These are phyloP conservation scores for Phthorimaea operculella DNA, from an alignment of 1,140 invertebrate species.

Conservation along the genomic window DNA sequence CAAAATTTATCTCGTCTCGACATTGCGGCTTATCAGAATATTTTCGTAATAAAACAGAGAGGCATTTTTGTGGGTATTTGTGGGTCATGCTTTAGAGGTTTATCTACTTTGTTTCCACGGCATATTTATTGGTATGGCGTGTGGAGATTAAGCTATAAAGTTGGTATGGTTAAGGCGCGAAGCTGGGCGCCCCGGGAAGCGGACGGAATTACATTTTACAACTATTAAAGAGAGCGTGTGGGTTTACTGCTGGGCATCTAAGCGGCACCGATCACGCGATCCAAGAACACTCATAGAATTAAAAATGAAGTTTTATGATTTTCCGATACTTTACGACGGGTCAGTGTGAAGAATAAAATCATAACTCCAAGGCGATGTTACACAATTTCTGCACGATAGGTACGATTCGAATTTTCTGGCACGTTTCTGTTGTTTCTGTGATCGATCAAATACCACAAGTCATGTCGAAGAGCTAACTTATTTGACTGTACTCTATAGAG, in stretches of 20 bases:
- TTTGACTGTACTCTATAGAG: too few species aligned
- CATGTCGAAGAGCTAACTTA: too few species aligned
- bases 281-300: not conserved
- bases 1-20: too few species aligned
- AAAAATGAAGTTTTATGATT: not conserved
- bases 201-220: slow-evolving; percentile 46
- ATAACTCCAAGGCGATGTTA: too few species aligned
- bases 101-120: slow-evolving; percentile 42
- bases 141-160: slow-evolving; percentile 64
- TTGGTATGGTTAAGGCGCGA: slow-evolving; percentile 35
- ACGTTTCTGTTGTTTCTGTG: too few species aligned
- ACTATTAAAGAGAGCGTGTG: slow-evolving; percentile 40
- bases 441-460: too few species aligned
- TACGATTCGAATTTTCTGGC: too few species aligned
- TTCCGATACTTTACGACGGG: not conserved
- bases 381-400: too few species aligned
- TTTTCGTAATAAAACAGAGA: not conserved
- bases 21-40: not conserved
- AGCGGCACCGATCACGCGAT: slow-evolving; percentile 11
- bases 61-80: not conserved
- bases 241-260: slow-evolving; percentile 28
- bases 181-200: slow-evolving; percentile 50
- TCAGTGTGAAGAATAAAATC: too few species aligned
- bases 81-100: slow-evolving; percentile 9
- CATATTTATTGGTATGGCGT: slow-evolving; percentile 60